Base-by-base conservation (phyloP, 1,140 invertebrate species). In the Hestina assimilis region DNA sequence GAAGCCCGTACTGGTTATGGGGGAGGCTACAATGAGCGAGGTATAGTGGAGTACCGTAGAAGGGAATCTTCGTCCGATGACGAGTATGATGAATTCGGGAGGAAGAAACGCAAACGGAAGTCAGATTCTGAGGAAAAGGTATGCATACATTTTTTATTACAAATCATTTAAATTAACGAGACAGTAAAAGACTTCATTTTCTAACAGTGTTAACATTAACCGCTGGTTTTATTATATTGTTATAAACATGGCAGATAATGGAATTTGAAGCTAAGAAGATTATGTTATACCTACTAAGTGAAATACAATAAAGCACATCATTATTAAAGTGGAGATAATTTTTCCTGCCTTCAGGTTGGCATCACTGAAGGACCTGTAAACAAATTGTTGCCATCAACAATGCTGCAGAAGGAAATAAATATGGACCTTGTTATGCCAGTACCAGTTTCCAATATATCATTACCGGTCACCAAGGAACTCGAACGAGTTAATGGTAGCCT, bases 71-170 rank as follows among this genome's bases (percentile, higher is more conserved):
- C 96, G 4, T 95, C 95, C 35, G 94, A 95, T 63, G 96, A 96
- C 79, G 96, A 99, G 84, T 98, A 96, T 80, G 97, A 99, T 87
- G 97, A 99, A 85, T 99, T 98, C 92, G 97, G 97, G 1, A 90
- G 97, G 28, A 98, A 94, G 84, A 98, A 97, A 68, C 77, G 87
- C 45, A 89, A 89, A 60, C 75, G 79, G 59, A 79, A 74, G 46
- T 24, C 66, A 17, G 79, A 82, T 5, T 33, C 66, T 9, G 62
- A 74, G 33, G 75, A 85, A 15, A 79, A 75, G 78, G 84, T 87
- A 58, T 42, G 53, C 20, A 50, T 40, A n/a, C n/a, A 11, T 20
- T 46, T 19, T 35, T 7, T n/a, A 48, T 23, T 20, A 21, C 7
- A 15, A 14, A n/a, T 21, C n/a, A 33, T 29, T 11, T 21, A 23